These are phyloP conservation scores for Danaus plexippus DNA, from an alignment of 1,140 invertebrate species.

Conservation along the genomic window DNA sequence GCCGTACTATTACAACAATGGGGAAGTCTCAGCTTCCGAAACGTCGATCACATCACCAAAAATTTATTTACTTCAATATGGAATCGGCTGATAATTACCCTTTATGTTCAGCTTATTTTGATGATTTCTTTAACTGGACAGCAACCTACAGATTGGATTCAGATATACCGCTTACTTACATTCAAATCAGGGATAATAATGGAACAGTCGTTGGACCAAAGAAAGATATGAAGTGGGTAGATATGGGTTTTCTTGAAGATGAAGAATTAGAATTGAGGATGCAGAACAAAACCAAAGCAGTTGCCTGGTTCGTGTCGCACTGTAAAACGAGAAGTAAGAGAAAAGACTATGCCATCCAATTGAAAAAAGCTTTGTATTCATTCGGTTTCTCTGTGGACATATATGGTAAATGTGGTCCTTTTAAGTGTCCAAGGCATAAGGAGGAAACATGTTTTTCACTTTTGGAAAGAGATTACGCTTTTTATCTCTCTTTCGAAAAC, in stretches of 20 bases:
- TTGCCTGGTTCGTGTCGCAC: constrained; percentile 80
- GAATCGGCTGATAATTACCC: constrained; percentile 68
- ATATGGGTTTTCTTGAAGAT: constrained; percentile 16
- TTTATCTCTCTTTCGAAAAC: constrained; percentile 82
- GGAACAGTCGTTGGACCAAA: constrained; percentile 53
- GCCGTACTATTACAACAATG: constrained; percentile 32
- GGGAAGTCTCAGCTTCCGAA: constrained; percentile 38
- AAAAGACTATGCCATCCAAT: constrained; percentile 72
- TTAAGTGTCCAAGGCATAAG: constrained; percentile 42
- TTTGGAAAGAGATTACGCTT: constrained; percentile 73
- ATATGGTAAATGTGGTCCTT: constrained; percentile 76
- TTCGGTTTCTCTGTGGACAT: constrained; percentile 73
- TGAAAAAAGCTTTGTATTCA: constrained; percentile 70
- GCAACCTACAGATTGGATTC: constrained; percentile 74
- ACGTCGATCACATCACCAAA: constrained; percentile 49
- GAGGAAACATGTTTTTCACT: constrained; percentile 51
- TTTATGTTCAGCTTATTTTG: constrained; percentile 36
- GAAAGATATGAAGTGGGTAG: constrained; percentile 44
- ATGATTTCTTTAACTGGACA: constrained; percentile 75
- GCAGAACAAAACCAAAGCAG: constrained; percentile 62
- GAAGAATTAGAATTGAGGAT: constrained; percentile 26
- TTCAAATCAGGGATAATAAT: constrained; percentile 50
- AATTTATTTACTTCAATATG: constrained; percentile 69
- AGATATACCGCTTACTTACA: constrained; percentile 67
- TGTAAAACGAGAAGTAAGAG: constrained; percentile 74